These are phyloP conservation scores for Listronotus bonariensis DNA, from an alignment of 1,140 invertebrate species.

Conservation along the genomic window DNA sequence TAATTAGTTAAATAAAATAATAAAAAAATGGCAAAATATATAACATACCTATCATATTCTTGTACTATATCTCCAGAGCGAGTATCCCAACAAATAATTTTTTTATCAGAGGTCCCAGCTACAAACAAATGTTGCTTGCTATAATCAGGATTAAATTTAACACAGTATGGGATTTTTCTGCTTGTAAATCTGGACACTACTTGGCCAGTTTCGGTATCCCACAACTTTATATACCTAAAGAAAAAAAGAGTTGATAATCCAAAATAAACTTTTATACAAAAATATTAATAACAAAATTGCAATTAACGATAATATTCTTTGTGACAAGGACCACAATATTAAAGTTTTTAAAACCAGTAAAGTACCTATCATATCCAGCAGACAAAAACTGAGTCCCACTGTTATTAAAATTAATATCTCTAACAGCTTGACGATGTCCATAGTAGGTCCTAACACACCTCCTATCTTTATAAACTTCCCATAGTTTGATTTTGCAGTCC, in stretches of 20 bases:
- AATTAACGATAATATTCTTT: too few relatives aligned
- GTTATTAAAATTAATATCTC: slow-evolving; percentile 97
- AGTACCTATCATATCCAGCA: slow-evolving; percentile 65
- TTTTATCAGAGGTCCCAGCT: slow-evolving; percentile 98
- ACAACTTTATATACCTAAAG: slow-evolving; percentile 92
- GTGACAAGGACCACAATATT: too few relatives aligned
- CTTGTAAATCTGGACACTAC: slow-evolving; percentile 92
- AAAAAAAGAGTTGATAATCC: slow-evolving; percentile 28
- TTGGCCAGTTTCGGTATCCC: slow-evolving; percentile 98
- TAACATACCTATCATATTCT: slow-evolving; percentile 82
- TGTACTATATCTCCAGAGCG: slow-evolving; percentile 94
- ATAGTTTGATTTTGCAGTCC: slow-evolving; percentile 96
- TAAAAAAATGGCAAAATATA: slow-evolving; percentile 1
- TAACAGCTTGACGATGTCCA: slow-evolving; percentile 95
- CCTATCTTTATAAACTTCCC: slow-evolving; percentile 97
- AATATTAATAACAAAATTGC: neutral
- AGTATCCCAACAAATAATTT: slow-evolving; percentile 98
- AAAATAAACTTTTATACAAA: neutral
- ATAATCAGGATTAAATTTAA: slow-evolving; percentile 96
- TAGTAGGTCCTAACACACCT: slow-evolving; percentile 94
- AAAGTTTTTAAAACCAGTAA: too few relatives aligned
- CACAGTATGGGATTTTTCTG: slow-evolving; percentile 94
- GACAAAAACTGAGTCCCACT: slow-evolving; percentile 91
- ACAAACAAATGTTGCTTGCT: slow-evolving; percentile 98
- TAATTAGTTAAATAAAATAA: neutral